Evolutionary conservation across 2,113 vertebrate species (phyloP), one percentile per base, ranked within the genome.

Genomic region (Saiga tatarica): DNA sequence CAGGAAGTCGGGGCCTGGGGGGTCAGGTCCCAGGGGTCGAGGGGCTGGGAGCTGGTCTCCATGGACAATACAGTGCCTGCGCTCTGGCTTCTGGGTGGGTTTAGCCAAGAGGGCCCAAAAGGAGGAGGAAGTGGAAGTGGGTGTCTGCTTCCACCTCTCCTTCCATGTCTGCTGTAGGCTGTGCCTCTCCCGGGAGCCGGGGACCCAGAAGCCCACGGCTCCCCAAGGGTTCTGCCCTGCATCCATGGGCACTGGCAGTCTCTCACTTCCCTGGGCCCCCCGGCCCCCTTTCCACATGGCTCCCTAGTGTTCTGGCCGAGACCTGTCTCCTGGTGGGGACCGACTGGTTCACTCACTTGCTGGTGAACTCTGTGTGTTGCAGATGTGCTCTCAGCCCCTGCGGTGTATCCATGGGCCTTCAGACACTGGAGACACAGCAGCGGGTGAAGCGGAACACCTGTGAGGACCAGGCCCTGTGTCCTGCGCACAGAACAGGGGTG

Each of bases 1-100:
- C 7, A 9, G 42, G 16, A 19, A 26, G 28, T 19, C 28, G 0
- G 45, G 45, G 8, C 28, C 45, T 3, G 2, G 10, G 19, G 5
- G 74, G 6, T 76, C 74, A 76, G 7, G 39, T 26, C 21, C 19
- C 15, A 7, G 15, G 33, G 25, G 8, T 30, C 0, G 26, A 28
- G 76, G 71, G 36, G 23, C 39, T 76, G 25, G 76, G 76, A 6
- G 7, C 74, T 9, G 2, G 52, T 60, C 28, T 50, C 30, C 1
- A 4, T 2, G 13, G 42, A 10, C 83, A 60, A 15, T 8, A 4
- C 42, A 15, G 59, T 11, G 30, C 30, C 85, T 5, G 21, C 1
- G 0, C 42, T 50, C 85, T n/a, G 60, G 45, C 26, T n/a, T n/a
- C 85, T 64, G 85, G 26, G 55, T 13, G 26, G 39, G 16, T 21